Conservation (phyloP, 2,113 vertebrate genomes). For the Leucopsar rothschildi region DNA sequence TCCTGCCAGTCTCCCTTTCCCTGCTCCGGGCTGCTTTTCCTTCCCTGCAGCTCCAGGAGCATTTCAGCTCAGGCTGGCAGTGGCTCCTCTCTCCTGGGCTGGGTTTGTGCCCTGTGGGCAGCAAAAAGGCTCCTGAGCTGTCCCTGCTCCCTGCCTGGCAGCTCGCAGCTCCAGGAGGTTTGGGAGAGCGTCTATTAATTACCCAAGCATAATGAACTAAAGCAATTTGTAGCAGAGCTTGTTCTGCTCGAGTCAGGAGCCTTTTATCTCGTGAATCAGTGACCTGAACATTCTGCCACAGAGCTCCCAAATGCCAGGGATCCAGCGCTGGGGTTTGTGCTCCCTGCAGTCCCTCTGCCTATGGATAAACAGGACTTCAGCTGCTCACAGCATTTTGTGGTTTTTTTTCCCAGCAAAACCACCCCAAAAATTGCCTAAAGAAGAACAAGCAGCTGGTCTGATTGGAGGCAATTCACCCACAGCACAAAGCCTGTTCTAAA, state of each 20-base stretch:
- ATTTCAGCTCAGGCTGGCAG: not conserved
- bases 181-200: not conserved
- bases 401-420: not conserved
- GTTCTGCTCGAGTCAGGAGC: not conserved
- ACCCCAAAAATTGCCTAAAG: not conserved
- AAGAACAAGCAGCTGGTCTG: slow-evolving; percentile 16
- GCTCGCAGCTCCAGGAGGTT: not conserved
- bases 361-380: not conserved
- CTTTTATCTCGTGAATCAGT: not conserved
- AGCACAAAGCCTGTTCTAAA: not conserved
- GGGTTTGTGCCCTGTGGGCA: not conserved
- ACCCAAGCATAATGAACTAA: not conserved
- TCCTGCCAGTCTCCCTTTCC: not conserved
- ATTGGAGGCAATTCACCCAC: slow-evolving; percentile 24
- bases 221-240: not conserved
- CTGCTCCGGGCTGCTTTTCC: not conserved
- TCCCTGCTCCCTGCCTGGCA: not conserved
- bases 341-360: not conserved
- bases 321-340: not conserved
- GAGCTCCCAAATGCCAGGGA: not conserved
- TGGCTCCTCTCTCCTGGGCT: rapidly evolving
- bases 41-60: not conserved
- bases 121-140: not conserved
- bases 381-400: not conserved
- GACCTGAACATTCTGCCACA: not conserved